A percentile compares a stretch with the other conserved stretches of the same genome.
phyloP scores from a whole-genome alignment of 1,140 invertebrate species.

The Drosophila grimshawi region DNA sequence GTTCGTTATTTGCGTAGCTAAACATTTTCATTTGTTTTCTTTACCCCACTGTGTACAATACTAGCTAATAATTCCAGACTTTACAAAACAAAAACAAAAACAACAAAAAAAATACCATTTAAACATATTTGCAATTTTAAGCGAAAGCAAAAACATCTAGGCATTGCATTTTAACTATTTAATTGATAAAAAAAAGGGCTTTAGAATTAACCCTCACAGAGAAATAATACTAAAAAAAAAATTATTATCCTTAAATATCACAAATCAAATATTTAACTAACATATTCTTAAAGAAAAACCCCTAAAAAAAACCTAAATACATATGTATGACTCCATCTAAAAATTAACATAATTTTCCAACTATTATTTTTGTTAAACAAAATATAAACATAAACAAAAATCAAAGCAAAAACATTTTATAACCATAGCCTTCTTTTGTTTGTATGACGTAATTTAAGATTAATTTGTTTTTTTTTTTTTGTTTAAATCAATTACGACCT shows the following conservation, averaged over 20 bases:
- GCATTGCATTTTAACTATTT: conserved; percentile 56
- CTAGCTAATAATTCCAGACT: conserved; percentile 16
- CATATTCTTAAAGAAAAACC: conserved; percentile 15
- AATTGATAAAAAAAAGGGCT: conserved; percentile 21
- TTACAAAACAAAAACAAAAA: not conserved
- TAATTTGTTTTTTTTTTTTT: not conserved
- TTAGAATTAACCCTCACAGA: conserved; percentile 19
- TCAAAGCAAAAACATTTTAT: not conserved
- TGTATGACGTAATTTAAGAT: not conserved
- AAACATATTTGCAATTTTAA: conserved; percentile 28
- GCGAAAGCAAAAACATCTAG: conserved; percentile 39
- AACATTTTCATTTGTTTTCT: conserved; percentile 28
- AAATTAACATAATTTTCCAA: conserved; percentile 21
- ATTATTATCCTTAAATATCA: conserved; percentile 62
- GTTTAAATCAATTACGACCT: not conserved
- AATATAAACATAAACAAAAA: conserved; percentile 15
- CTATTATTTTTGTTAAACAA: conserved; percentile 25
- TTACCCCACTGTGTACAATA: conserved; percentile 17
- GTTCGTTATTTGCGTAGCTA: conserved; percentile 49
- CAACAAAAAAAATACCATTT: conserved; percentile 17
- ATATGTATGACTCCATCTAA: conserved; percentile 25
- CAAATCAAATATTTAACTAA: conserved; percentile 54
- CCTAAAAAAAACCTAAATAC: conserved; percentile 45
- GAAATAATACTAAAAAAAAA: conserved; percentile 8
- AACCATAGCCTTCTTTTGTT: not conserved